Percentiles rank a stretch among this genome's conserved stretches.
These are phyloP conservation scores for Eristalinus aeneus DNA, from an alignment of 2,888 invertebrate species.

Conservation along the genomic window DNA sequence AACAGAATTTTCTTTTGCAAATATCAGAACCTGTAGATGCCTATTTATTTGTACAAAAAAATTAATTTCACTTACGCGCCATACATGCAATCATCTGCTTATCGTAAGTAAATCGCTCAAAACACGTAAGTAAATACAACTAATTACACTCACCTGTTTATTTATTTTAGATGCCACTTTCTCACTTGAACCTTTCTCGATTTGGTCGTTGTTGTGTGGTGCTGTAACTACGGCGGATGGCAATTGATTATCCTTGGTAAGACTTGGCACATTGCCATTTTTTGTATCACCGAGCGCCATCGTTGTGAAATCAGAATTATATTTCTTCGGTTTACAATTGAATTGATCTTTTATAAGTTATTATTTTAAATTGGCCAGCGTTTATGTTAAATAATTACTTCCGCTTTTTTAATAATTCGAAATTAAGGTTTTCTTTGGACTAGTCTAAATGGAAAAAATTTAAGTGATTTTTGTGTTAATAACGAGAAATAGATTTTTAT, in stretches of 20 bases:
- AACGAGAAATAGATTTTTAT: no score
- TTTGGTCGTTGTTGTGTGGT: conserved; percentile 65
- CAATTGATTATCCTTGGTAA: conserved; percentile 67
- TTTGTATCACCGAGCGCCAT: conserved; percentile 76
- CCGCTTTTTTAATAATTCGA: neutral
- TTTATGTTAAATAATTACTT: neutral
- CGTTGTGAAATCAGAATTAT: conserved; percentile 9
- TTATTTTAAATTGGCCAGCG: neutral
- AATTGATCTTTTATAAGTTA: neutral
- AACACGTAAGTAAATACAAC: neutral
- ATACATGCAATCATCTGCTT: no score
- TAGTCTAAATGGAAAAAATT: neutral
- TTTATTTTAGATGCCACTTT: conserved; percentile 48
- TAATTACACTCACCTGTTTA: conserved; percentile 52
- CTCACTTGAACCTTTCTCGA: conserved; percentile 69
- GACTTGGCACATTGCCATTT: conserved; percentile 73
- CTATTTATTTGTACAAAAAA: no score
- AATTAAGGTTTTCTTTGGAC: neutral
- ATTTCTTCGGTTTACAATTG: neutral
- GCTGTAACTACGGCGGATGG: conserved; percentile 47
- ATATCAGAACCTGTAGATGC: no score
- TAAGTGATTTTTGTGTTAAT: no score
- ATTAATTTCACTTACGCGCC: no score
- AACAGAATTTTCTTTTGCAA: no score
- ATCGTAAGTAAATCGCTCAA: no score